Base-by-base conservation (phyloP, 2,113 vertebrate species). In the Scalopus aquaticus region DNA sequence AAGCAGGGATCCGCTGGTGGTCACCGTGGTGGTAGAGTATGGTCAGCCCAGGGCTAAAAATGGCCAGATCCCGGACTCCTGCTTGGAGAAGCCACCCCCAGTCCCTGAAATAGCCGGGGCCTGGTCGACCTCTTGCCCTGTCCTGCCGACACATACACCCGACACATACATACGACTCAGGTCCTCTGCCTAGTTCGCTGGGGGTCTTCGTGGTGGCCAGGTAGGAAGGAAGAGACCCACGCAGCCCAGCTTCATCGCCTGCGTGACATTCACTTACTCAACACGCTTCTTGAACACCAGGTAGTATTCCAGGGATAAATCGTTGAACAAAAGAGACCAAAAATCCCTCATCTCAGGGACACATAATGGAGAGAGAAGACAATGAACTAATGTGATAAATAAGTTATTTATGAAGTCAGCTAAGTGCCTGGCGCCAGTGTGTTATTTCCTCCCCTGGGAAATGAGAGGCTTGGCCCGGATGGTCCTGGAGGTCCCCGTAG, bases 101-200 rank as follows among this genome's bases (percentile, higher is more conserved):
- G 37, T 64, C 56, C 22, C 62, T 78, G 51, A 54, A 62, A 22
- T 79, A 54, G 65, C 1, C 20, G 74, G 77, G 72, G 37, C 28
- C 37, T 46, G 2, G 26, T 6, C 3, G 44, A 30, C 17, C 30
- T 9, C 72, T 9, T 22, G 0, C 24, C 26, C 0, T 60, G 35
- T 77, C 32, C 30, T 51, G 10, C 17, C 35, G 20, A 39, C 37
- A 37, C 10, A 11, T 15, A 7, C 0, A 26, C 26, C 12, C 54
- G 56, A n/a, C 16, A 32, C n/a, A 2, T 9, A 2, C n/a, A n/a
- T n/a, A n/a, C n/a, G 56, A 5, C 32, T 42, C 28, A 6, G 39
- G 60, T 51, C 46, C 39, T 54, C 24, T 84, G 26, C 42, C 64
- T 80, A 30, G 24, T 80, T 67, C 69, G 51, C 88, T 87, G 70